These are phyloP conservation scores for Papilio gigon DNA, from an alignment of 2,888 invertebrate genomes.

Conservation along the genomic window DNA sequence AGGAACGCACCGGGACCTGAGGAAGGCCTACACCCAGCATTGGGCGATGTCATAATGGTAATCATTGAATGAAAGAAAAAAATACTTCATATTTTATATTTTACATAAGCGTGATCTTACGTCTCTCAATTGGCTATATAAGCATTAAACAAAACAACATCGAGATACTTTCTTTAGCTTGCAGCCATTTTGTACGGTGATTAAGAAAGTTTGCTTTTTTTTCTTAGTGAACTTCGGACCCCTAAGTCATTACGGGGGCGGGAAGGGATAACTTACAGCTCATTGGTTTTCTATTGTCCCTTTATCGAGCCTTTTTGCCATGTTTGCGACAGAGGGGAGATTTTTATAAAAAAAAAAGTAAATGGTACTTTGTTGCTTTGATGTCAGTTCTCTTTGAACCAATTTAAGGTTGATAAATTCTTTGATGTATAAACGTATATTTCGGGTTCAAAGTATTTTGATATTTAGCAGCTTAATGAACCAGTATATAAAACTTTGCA, in stretches of 20 bases:
- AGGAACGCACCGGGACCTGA: too few species aligned
- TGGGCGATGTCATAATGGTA: too few species aligned
- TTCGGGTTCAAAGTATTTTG: not conserved
- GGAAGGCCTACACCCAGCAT: too few species aligned
- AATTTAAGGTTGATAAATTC: constrained; percentile 25
- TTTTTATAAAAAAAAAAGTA: constrained; percentile 19
- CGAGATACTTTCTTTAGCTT: constrained; percentile 42
- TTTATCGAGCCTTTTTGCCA: constrained; percentile 60
- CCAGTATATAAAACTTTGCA: too few species aligned
- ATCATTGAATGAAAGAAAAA: too few species aligned
- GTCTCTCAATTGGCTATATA: too few species aligned
- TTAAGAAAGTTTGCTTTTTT: constrained; percentile 45
- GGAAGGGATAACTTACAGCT: constrained; percentile 68
- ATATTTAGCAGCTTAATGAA: not conserved
- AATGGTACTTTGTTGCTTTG: constrained; percentile 30
- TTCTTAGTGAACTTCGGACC: constrained; percentile 44
- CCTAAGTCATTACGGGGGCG: constrained; percentile 55
- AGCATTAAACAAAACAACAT: constrained; percentile 13
- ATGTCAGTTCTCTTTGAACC: constrained; percentile 36
- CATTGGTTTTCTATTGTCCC: constrained; percentile 74
- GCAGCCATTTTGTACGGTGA: constrained; percentile 45
- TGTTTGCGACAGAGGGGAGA: constrained; percentile 44
- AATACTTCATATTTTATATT: too few species aligned
- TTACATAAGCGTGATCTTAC: too few species aligned
- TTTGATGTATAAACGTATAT: constrained; percentile 8